These are phyloP conservation scores for Lasioglossum marginatum DNA, from an alignment of 2,888 invertebrate genomes.

Conservation along the genomic window DNA sequence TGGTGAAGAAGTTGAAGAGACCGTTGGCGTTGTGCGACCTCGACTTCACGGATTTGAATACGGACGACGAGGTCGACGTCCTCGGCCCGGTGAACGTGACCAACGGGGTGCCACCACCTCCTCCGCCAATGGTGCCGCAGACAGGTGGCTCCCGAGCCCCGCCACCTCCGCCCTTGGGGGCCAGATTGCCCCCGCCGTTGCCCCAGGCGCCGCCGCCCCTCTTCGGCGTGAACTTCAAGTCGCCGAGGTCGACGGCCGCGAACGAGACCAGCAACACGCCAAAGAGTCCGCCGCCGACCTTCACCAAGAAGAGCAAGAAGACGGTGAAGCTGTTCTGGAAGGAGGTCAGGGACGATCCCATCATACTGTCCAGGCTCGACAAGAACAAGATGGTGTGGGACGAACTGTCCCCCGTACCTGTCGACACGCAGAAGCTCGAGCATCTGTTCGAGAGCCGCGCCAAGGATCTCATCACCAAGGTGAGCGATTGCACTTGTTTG, in stretches of 20 bases:
- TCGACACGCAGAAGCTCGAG: constrained; percentile 97
- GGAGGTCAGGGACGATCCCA: constrained; percentile 93
- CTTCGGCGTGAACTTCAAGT: constrained; percentile 82
- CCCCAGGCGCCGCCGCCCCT: constrained; percentile 83
- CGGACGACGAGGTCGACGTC: constrained; percentile 94
- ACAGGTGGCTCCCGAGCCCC: constrained; percentile 83
- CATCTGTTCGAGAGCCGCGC: constrained; percentile 98
- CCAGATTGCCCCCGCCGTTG: constrained; percentile 84
- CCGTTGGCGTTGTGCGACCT: constrained; percentile 95
- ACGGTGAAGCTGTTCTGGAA: constrained; percentile 99
- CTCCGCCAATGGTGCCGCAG: constrained; percentile 90
- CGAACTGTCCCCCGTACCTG: constrained; percentile 91
- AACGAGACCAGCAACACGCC: constrained; percentile 72
- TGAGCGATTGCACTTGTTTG: constrained; percentile 83
- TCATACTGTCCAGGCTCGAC: constrained; percentile 87
- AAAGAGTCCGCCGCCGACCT: constrained; percentile 79
- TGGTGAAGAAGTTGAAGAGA: constrained; percentile 91
- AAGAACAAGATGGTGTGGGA: constrained; percentile 93
- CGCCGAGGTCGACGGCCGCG: constrained; percentile 64
- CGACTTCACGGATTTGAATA: constrained; percentile 97
- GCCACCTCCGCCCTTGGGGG: constrained; percentile 85
- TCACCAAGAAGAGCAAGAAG: constrained; percentile 94
- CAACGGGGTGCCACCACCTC: constrained; percentile 91
- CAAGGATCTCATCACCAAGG: constrained; percentile 97
- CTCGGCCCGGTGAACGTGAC: constrained; percentile 88